Conservation (phyloP, 35 echinoderm and acorn worm species). For the Amphiura filiformis region DNA sequence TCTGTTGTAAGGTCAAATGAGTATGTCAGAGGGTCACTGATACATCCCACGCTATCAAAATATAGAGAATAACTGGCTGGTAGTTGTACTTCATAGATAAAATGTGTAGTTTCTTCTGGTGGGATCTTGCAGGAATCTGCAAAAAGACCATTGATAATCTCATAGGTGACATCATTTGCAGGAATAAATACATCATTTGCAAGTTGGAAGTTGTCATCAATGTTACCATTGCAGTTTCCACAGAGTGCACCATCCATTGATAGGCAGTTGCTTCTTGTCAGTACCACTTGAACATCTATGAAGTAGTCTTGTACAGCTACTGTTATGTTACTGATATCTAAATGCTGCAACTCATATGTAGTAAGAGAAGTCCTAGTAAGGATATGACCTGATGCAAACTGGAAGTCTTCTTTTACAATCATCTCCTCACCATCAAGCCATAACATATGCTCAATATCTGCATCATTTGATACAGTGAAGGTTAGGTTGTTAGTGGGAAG, state of each 20-base stretch:
- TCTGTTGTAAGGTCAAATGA: slow-evolving; percentile 28
- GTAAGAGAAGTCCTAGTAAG: slow-evolving; percentile 25
- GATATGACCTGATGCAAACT: slow-evolving; percentile 32
- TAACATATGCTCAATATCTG: slow-evolving; percentile 13
- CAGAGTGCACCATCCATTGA: slow-evolving; percentile 32
- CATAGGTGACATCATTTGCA: slow-evolving; percentile 38
- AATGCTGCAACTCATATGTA: slow-evolving; percentile 30
- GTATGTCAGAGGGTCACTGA: slow-evolving; percentile 43
- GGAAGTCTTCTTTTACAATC: slow-evolving; percentile 14
- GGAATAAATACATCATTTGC: neutral
- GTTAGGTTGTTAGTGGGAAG: slow-evolving; percentile 35
- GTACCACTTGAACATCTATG: slow-evolving; percentile 54
- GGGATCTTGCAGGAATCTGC: slow-evolving; percentile 51
- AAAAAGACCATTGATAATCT: slow-evolving; percentile 60
- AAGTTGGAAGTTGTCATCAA: slow-evolving; percentile 43
- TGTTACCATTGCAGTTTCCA: slow-evolving; percentile 64
- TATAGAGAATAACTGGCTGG: slow-evolving; percentile 51
- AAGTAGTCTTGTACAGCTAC: slow-evolving; percentile 32
- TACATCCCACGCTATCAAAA: slow-evolving; percentile 63
- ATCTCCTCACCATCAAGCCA: slow-evolving; percentile 39
- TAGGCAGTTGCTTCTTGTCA: slow-evolving; percentile 7
- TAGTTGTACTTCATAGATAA: slow-evolving; percentile 49
- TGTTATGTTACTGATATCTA: slow-evolving; percentile 13
- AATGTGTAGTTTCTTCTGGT: slow-evolving; percentile 11
- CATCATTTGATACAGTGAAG: slow-evolving; percentile 25